Conservation (phyloP, 2,888 invertebrate species). For the Horisme vitalbata region DNA sequence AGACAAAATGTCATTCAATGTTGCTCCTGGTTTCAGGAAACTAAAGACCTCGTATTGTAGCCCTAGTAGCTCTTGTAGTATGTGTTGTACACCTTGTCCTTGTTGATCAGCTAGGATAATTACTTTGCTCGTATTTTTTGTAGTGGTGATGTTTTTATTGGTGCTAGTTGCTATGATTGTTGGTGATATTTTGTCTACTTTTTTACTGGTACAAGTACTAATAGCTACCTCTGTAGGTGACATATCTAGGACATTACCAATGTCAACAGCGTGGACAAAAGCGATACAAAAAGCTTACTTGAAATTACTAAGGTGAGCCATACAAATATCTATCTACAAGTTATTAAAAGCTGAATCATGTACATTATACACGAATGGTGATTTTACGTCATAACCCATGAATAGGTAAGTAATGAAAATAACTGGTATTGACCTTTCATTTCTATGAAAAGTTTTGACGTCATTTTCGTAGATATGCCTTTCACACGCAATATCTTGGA, state of each 20-base stretch:
- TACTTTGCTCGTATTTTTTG: neutral
- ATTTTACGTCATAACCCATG: conserved; percentile 52
- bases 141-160: neutral
- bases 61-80: neutral
- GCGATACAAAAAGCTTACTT: conserved; percentile 33
- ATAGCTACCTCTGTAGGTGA: neutral
- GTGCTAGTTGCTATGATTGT: neutral
- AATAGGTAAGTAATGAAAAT: conserved; percentile 50
- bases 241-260: conserved; percentile 14
- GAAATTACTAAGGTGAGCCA: conserved; percentile 41
- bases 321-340: conserved; percentile 19
- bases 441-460: conserved; percentile 41
- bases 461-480: too few relatives aligned
- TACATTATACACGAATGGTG: conserved; percentile 36
- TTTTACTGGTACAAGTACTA: neutral
- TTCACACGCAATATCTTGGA: too few relatives aligned
- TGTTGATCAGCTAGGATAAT: neutral
- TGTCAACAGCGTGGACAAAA: conserved; percentile 19
- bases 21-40: neutral
- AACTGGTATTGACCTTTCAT: conserved; percentile 46
- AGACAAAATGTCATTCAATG: neutral
- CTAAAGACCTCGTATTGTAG: neutral
- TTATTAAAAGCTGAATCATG: conserved; percentile 59
- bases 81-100: neutral
- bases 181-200: neutral